Base-by-base conservation (phyloP, 2,113 vertebrate genomes). In the Eretmochelys imbricata region DNA sequence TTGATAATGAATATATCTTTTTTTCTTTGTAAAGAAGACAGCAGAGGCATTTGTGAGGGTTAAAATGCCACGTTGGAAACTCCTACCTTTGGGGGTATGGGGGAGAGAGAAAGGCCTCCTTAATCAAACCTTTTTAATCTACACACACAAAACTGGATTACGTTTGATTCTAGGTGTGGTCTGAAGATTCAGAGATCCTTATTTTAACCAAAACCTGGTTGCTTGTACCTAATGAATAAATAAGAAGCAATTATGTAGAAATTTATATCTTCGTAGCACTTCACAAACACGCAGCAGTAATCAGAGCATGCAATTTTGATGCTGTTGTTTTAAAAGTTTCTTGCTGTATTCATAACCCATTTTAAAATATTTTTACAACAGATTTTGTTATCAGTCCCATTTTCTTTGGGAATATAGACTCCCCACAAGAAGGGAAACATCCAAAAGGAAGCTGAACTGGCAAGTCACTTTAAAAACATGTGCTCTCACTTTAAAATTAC, bases 331-430 rank as follows among this genome's bases (percentile, higher is more conserved):
- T 14, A n/a, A 82, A 79, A 12, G 91, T 2, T 59, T n/a, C 82
- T 46, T 57, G 4, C 20, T 51, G 42, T 83, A 81, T 38, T 79
- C 53, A 72, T 87, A 16, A 7, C 24, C 87, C 69, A 69, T 35
- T 80, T 51, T 4, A 31, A 87, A 90, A 31, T 80, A 53, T 20
- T 88, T 78, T 53, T 72, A 22, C 38, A 78, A 51, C 75, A 51
- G 0, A 0, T 27, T 87, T 87, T 85, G 83, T 27, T 55, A 85
- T 59, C 54, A 13, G 83, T 93, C 89, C 76, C 46, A 78, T 80
- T 85, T 79, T 50, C 48, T 89, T 94, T 87, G 85, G 78, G 54
- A 91, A 13, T 1, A 59, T 16, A 85, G 87, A 78, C 17, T 82
- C 86, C 27, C 19, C 13, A 59, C 35, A 89, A 85, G 82, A 84